Base-by-base conservation (phyloP, 2,797 vertebrate genomes). In the Centropyge bicolor region DNA sequence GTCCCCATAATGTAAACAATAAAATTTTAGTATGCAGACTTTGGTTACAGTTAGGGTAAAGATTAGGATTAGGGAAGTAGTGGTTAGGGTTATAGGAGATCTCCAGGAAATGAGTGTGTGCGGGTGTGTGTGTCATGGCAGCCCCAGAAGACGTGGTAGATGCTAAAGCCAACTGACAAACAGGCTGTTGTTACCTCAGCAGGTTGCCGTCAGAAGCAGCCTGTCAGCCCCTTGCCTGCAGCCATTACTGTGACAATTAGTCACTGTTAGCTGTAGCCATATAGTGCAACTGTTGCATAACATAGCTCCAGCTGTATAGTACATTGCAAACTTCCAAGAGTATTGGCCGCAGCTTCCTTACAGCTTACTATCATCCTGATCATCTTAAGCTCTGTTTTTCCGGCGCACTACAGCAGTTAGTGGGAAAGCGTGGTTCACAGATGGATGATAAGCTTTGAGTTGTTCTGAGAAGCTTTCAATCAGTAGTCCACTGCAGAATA, bases 281-380 rank as follows among this genome's bases (percentile, higher is more conserved):
- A 57, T 4, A 1, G 51, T 27, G 66, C 70, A 38, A 16, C 65
- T 45, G 60, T 89, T 87, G 75, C 20, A n/a, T 83, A 84, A 90
- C 51, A 11, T 54, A 55, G 36, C 62, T 57, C 35, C 80, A 66
- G 63, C 73, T 78, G 59, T 66, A 20, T 5, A 11, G 41, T 6
- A 40, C 52, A 63, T 40, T 49, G 35, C 46, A 22, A 16, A 54
- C 66, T 71, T 82, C 59, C 8, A 24, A 52, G 17, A 52, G 22
- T 31, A 48, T 51, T 64, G 59, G 40, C 49, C 0, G 3, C 10
- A 8, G 70, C 51, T 65, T 83, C 62, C 57, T 66, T 17, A 35
- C 43, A 82, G 74, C 70, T 87, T 56, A 81, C 35, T 27, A 66
- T 83, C 78, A 82, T 70, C 73, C 55, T 35, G 69, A 77, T 83